These are phyloP conservation scores for Tanytarsus gracilentus DNA, from an alignment of 2,888 invertebrate genomes.

Conservation along the genomic window DNA sequence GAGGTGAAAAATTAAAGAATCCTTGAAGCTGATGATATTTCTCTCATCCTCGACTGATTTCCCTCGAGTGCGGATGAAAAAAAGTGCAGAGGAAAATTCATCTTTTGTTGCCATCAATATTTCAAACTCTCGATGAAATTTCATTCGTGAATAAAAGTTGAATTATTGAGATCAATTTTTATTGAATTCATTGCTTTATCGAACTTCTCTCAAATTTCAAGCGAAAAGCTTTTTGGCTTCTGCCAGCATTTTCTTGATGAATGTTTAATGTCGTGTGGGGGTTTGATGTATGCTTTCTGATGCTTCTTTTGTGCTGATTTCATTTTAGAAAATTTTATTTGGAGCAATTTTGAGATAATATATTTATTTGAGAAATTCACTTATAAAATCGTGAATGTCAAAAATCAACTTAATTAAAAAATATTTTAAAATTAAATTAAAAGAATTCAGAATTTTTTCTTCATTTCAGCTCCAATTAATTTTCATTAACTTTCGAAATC, in stretches of 20 bases:
- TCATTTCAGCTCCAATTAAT: no score
- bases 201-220: not conserved
- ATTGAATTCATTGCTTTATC: not conserved
- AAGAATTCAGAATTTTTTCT: no score
- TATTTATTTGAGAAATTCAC: no score
- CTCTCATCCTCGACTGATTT: not conserved
- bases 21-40: not conserved
- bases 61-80: not conserved
- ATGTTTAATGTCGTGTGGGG: not conserved
- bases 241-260: not conserved
- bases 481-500: no score
- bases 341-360: no score
- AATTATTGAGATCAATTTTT: conserved; percentile 5
- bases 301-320: not conserved
- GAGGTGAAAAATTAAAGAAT: not conserved
- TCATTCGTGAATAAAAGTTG: conserved; percentile 9
- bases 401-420: no score
- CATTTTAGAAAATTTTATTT: no score
- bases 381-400: no score
- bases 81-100: conserved; percentile 2
- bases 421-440: no score
- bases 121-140: conserved; percentile 13
- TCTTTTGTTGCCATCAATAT: not conserved
- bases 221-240: conserved; percentile 2
- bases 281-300: conserved; percentile 2